These are phyloP conservation scores for Equus quagga DNA, from an alignment of 2,113 vertebrate species.

Conservation along the genomic window DNA sequence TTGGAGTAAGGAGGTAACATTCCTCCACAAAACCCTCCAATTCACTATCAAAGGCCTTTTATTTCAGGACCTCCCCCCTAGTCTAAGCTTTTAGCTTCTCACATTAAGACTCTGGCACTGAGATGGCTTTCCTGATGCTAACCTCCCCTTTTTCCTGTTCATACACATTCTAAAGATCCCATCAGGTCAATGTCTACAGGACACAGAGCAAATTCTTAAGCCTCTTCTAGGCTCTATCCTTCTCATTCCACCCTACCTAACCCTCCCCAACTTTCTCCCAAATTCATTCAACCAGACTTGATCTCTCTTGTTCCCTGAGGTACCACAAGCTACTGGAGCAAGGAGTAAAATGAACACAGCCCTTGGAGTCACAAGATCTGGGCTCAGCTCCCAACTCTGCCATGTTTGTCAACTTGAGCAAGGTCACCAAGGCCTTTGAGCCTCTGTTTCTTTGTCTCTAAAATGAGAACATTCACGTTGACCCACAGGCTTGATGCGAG, in stretches of 20 bases:
- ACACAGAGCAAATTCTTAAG: neutral
- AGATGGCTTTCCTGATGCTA: neutral
- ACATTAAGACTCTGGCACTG: neutral
- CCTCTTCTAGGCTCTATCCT: no score
- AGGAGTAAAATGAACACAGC: neutral
- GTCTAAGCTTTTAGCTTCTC: neutral
- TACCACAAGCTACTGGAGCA: accelerated
- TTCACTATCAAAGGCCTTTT: neutral
- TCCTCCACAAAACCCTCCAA: neutral
- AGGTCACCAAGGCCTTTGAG: neutral
- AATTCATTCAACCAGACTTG: neutral
- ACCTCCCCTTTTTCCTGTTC: neutral
- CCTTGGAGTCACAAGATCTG: neutral
- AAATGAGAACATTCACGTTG: neutral
- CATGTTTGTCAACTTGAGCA: neutral
- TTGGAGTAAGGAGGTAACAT: neutral
- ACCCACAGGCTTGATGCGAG: neutral
- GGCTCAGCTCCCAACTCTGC: neutral
- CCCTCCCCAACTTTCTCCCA: neutral
- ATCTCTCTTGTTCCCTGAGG: neutral
- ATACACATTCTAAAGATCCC: neutral
- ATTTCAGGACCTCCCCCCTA: neutral
- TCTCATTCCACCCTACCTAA: neutral
- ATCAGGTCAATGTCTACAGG: neutral
- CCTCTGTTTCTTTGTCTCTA: neutral